These are phyloP conservation scores for Luffia ferchaultella DNA, from an alignment of 2,888 invertebrate genomes.

Conservation along the genomic window DNA sequence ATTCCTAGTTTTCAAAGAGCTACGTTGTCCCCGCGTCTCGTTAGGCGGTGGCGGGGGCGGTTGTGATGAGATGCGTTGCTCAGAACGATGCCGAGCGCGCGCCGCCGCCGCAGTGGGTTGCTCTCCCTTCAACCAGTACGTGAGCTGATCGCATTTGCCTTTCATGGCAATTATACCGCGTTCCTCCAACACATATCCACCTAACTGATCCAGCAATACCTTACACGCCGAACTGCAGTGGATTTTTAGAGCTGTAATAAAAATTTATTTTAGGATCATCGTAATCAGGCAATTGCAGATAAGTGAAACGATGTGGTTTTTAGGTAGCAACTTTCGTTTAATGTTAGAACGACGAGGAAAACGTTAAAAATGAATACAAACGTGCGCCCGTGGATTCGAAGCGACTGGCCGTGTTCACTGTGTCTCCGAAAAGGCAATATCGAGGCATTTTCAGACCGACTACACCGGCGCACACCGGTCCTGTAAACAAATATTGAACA, in stretches of 20 bases:
- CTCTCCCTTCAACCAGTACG: slow-evolving; percentile 86
- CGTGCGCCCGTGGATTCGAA: slow-evolving; percentile 87
- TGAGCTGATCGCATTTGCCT: slow-evolving; percentile 83
- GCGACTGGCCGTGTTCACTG: slow-evolving; percentile 89
- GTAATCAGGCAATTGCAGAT: neutral
- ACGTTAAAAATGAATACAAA: too few relatives aligned
- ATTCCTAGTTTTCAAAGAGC: slow-evolving; percentile 75
- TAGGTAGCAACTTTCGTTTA: neutral
- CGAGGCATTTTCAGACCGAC: slow-evolving; percentile 94
- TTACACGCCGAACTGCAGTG: slow-evolving; percentile 83
- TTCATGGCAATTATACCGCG: slow-evolving; percentile 83
- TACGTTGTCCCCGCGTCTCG: slow-evolving; percentile 54
- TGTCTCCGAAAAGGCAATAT: slow-evolving; percentile 92
- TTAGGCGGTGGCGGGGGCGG: slow-evolving; percentile 20
- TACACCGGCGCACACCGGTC: slow-evolving; percentile 92
- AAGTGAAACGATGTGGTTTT: neutral
- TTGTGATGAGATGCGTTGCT: slow-evolving; percentile 41
- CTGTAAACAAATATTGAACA: slow-evolving; percentile 36
- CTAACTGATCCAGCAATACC: slow-evolving; percentile 71
- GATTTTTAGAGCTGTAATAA: slow-evolving; percentile 74
- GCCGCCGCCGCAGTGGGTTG: slow-evolving; percentile 67
- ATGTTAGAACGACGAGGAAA: too few relatives aligned
- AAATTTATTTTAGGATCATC: neutral
- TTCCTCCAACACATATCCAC: slow-evolving; percentile 79
- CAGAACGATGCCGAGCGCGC: slow-evolving; percentile 59